Evolutionary conservation across 2,888 invertebrate species (phyloP), one percentile per base, ranked within the genome.

Genomic region (Pomacea canaliculata): DNA sequence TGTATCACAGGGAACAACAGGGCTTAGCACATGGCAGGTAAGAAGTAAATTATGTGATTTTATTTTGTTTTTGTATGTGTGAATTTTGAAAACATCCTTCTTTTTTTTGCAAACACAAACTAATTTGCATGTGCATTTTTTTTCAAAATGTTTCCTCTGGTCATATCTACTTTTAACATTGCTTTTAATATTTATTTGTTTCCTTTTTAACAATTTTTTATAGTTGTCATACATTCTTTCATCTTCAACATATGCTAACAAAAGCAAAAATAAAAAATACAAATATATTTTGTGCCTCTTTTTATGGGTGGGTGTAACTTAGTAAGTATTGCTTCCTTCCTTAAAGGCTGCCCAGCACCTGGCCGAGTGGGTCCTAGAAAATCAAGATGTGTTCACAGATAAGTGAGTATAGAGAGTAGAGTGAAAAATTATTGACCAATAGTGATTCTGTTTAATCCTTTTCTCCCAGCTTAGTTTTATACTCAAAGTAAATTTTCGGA

Each of bases 1-100:
- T 72, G 86, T 88, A 59, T 87, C 87, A 49, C 85, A 85, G 76
- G 88, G 88, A 49, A 88, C 87, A 27, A 88, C 88, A 51, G 88
- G 88, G 51, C 82, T 88, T 4, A 86, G 85, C 72, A 88, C 88
- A 12, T 88, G 88, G 88, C 87, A 87, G 86, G 88, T 87, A 76
- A 62, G 79, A 66, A 19, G 46, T 19, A 19, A 16, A 12, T 63
- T 23, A 2, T 16, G 27, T 12, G 10, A 10, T 19, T 63, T 63
- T n/a, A 10, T 23, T 63, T 18, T 63, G 63, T 27, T 18, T 63
- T 63, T n/a, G 23, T 27, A 16, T 27, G 19, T 10, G 10, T 63
- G 63, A 23, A 60, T 60, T 63, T 63, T 23, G 63, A 63, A 63
- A 63, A n/a, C 12, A 19, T 63, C 12, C 7, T 3, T 60, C n/a